These are phyloP conservation scores for Chionoecetes opilio DNA, from an alignment of 1,140 invertebrate genomes.

Conservation along the genomic window DNA sequence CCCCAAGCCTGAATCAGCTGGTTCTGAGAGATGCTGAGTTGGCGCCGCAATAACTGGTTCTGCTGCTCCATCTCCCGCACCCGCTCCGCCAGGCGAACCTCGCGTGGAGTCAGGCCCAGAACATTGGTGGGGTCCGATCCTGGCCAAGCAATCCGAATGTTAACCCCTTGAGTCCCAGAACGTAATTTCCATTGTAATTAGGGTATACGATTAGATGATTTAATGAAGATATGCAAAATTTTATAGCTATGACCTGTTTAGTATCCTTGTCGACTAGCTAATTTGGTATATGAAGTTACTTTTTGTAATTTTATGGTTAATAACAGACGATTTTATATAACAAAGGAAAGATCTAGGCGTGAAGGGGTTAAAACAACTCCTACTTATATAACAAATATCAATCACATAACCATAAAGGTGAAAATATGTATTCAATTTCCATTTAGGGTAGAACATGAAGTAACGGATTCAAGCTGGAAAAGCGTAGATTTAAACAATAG, in stretches of 20 bases:
- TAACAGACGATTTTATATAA: no score
- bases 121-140: constrained; percentile 83
- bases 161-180: no score
- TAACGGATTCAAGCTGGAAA: no score
- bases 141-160: neutral
- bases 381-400: neutral
- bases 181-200: neutral
- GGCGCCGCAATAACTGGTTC: constrained; percentile 85
- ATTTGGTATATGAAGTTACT: no score
- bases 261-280: no score
- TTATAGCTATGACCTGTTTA: no score
- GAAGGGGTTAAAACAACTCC: no score
- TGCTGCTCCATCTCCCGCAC: constrained; percentile 86
- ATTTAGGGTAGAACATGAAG: neutral
- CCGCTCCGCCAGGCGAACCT: constrained; percentile 85
- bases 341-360: no score
- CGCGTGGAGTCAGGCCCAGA: constrained; percentile 84
- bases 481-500: no score
- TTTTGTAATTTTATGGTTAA: no score
- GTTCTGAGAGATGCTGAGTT: constrained; percentile 85
- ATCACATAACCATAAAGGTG: neutral
- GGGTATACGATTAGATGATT: neutral
- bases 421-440: constrained; percentile 21
- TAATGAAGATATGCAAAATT: no score
- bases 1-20: constrained; percentile 85